A percentile compares a stretch with the other conserved stretches of the same genome.
phyloP scores from a whole-genome alignment of 2,113 vertebrate genomes.

The Strix aluco region DNA sequence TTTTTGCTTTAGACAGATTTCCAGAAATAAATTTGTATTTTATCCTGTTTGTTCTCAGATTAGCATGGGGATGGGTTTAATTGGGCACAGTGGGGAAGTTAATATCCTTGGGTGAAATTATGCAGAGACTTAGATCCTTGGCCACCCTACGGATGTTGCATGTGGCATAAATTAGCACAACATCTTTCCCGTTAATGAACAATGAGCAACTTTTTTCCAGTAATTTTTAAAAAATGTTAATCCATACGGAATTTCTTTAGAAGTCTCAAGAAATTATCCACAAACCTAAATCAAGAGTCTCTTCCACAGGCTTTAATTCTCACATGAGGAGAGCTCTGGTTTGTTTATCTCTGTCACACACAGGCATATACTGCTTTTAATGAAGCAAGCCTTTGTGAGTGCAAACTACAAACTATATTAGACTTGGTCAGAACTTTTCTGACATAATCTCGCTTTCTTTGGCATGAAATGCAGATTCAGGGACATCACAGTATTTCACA shows the following conservation, averaged over 20 bases:
- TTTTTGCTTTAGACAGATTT: constrained; percentile 41
- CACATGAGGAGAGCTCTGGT: neutral
- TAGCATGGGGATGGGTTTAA: constrained; percentile 49
- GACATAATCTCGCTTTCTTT: neutral
- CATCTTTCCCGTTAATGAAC: constrained; percentile 44
- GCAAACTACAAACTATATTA: neutral
- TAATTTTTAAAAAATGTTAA: neutral
- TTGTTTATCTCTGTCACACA: neutral
- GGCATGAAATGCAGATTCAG: neutral
- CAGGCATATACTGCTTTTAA: neutral
- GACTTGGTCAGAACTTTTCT: neutral
- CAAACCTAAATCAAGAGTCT: neutral
- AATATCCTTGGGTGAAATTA: constrained; percentile 60
- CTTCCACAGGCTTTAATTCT: neutral
- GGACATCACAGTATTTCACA: neutral
- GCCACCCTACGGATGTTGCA: constrained; percentile 12
- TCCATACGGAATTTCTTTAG: constrained; percentile 1
- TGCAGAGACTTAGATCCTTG: constrained; percentile 39
- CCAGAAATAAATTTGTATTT: constrained; percentile 47
- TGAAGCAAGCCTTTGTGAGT: neutral
- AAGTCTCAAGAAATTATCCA: constrained; percentile 10
- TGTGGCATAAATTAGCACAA: constrained; percentile 48
- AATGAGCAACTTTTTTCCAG: constrained; percentile 12
- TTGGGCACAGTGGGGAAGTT: constrained; percentile 59
- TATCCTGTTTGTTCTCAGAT: constrained; percentile 61